phyloP scores from a whole-genome alignment of 2,888 invertebrate species.

The Subacronicta megacephala region DNA sequence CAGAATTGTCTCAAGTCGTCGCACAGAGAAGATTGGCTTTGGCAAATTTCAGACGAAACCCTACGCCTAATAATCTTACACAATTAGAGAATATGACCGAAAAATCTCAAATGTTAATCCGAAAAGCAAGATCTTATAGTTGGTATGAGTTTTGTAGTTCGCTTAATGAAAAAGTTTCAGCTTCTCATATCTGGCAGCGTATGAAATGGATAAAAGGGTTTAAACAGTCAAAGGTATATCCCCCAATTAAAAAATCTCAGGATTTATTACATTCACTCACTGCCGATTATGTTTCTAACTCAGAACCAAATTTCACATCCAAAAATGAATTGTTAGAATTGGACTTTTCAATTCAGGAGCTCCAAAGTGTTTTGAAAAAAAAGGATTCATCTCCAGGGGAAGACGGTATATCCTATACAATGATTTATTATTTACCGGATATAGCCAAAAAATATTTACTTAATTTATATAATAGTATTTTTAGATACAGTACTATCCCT shows the following conservation, averaged over 20 bases:
- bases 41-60: conserved; percentile 39
- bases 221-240: neutral
- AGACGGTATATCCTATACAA: too few relatives aligned
- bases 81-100: conserved; percentile 25
- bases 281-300: conserved; percentile 3
- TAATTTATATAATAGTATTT: too few relatives aligned
- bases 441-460: too few relatives aligned
- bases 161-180: conserved; percentile 18
- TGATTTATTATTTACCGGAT: too few relatives aligned
- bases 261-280: conserved; percentile 5
- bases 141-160: conserved; percentile 33
- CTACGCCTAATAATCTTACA: conserved; percentile 41
- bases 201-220: conserved; percentile 10
- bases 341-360: neutral
- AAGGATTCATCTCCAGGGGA: too few relatives aligned
- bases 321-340: conserved; percentile 5
- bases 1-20: conserved; percentile 37
- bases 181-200: conserved; percentile 1
- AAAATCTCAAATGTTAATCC: conserved; percentile 25
- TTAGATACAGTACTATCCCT: too few relatives aligned
- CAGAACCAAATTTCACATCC: conserved; percentile 1
- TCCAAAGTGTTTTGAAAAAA: too few relatives aligned
- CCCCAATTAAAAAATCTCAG: neutral
- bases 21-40: conserved; percentile 49
- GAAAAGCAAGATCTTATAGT: conserved; percentile 20